Evolutionary conservation across 2,888 invertebrate species (phyloP).

Genomic region (Calameuta idolon): DNA sequence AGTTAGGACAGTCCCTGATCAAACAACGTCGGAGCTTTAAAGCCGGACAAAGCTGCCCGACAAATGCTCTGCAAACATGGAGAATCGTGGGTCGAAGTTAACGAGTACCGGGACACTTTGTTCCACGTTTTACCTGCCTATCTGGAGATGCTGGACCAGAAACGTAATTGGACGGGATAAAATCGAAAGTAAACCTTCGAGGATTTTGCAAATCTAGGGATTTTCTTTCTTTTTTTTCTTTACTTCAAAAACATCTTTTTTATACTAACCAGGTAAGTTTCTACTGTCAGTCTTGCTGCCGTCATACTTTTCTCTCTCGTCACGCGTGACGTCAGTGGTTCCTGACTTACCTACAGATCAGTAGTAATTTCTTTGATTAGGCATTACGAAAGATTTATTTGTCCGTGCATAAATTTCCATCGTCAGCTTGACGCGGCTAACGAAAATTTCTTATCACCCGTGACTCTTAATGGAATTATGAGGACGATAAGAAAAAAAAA

Average conservation of each 20-base stretch:
- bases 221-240: neutral
- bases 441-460: neutral
- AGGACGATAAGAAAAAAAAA: neutral
- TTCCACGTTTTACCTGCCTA: neutral
- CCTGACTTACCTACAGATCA: neutral
- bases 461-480: neutral
- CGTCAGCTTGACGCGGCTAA: neutral
- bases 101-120: neutral
- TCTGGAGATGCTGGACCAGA: neutral
- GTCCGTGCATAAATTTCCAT: neutral
- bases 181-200: neutral
- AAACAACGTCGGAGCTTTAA: constrained; percentile 25
- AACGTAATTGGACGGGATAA: neutral
- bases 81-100: neutral
- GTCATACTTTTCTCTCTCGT: neutral
- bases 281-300: neutral
- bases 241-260: neutral
- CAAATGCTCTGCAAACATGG: constrained; percentile 31
- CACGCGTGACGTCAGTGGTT: neutral
- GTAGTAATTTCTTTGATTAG: neutral
- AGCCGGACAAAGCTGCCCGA: constrained; percentile 29
- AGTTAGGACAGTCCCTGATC: neutral
- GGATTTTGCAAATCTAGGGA: neutral
- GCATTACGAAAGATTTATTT: neutral
- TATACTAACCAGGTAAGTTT: neutral